Evolutionary conservation across 1,140 invertebrate genomes (phyloP), one percentile per base, ranked within the genome.

Genomic region (Drosophila bocqueti): DNA sequence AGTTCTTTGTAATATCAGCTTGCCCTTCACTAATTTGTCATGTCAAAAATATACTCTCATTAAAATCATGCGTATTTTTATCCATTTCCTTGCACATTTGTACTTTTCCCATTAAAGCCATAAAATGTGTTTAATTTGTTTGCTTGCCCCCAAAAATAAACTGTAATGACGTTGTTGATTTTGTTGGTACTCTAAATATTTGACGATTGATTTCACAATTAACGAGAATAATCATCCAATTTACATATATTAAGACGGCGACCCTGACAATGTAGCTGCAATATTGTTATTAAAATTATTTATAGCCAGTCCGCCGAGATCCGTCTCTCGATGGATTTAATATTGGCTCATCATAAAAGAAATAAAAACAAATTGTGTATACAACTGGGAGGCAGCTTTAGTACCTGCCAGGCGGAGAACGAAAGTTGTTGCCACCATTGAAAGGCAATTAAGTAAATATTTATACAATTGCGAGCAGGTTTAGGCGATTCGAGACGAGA

Each of bases 381-480:
- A 74, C 34, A 74, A 18, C n/a, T 24, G 11, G 38, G 11, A 61
- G 67, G 60, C 79, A 55, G 47, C 31, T 77, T 81, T 65, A 72
- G 61, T 61, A 65, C 45, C 45, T 80, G 69, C 31, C 76, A 62
- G 52, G 11, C 67, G 65, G 59, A 52, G 50, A 74, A 52, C 46
- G 36, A 73, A 61, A 73, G 71, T 62, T 69, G 73, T 64, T 81
- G 59, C 64, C 55, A 64, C 59, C 40, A 63, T 78, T 79, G 72
- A 59, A 69, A 72, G 62, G 58, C 66, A 76, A 79, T 79, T 87
- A 76, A 65, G 73, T 81, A 81, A 89, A 89, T 89, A 89, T 89
- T 89, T 90, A 79, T 79, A 78, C 78, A 89, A 78, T 58, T 83
- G 80, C 43, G 63, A 62, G 47, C 54, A 58, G 47, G 73, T 55